Evolutionary conservation across 2,888 invertebrate species (phyloP).

Genomic region (Allophyes oxyacanthae): DNA sequence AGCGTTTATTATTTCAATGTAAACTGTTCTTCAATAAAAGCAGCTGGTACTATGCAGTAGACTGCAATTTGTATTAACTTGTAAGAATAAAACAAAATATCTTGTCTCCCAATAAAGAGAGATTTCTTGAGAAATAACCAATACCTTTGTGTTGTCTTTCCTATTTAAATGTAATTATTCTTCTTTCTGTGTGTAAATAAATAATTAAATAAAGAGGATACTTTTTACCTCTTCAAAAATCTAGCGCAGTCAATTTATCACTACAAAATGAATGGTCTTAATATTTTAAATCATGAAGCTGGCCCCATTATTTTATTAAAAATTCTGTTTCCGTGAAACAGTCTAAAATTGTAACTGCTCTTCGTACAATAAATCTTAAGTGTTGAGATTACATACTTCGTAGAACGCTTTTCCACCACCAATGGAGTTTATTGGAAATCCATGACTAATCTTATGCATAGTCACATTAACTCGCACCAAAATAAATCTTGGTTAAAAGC

Average conservation of each 20-base stretch:
- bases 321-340: slow-evolving; percentile 31
- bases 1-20: slow-evolving; percentile 5
- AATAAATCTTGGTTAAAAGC: slow-evolving; percentile 38
- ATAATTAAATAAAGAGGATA: no score
- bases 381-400: slow-evolving; percentile 36
- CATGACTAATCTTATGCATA: slow-evolving; percentile 52
- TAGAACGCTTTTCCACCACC: slow-evolving; percentile 44
- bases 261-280: slow-evolving; percentile 1
- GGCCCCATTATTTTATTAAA: slow-evolving; percentile 1
- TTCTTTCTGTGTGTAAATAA: no score
- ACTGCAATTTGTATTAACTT: no score
- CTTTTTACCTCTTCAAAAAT: no score
- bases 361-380: slow-evolving; percentile 40
- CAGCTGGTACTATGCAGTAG: not conserved
- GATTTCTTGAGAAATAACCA: no score
- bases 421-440: slow-evolving; percentile 46
- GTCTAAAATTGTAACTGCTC: slow-evolving; percentile 21
- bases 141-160: no score
- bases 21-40: not conserved
- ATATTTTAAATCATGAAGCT: slow-evolving; percentile 4
- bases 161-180: no score
- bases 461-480: slow-evolving; percentile 33
- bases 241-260: not conserved
- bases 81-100: no score
- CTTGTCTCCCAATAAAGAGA: no score